Percentiles rank a stretch among this genome's conserved stretches.
Conservation (phyloP, 2,888 invertebrate genomes). For the Parascotia fuliginaria region DNA sequence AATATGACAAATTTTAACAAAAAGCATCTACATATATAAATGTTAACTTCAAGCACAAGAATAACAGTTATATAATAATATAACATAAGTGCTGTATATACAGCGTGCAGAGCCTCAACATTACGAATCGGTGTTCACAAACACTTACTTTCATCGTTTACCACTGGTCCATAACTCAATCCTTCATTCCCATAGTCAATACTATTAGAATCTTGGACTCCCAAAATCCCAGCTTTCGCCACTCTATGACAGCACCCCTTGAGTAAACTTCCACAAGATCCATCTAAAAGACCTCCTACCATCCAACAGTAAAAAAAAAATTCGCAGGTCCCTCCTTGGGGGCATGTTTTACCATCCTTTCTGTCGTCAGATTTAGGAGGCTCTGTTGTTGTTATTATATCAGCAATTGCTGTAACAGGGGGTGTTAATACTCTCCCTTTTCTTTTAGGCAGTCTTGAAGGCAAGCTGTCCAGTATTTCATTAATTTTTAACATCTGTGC, state of each 20-base stretch:
- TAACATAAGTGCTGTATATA: conserved; percentile 24
- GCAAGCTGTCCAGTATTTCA: conserved; percentile 67
- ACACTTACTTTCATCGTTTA: conserved; percentile 92
- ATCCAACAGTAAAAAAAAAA: conserved; percentile 97
- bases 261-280: conserved; percentile 92
- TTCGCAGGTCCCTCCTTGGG: conserved; percentile 93
- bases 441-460: conserved; percentile 49
- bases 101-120: conserved; percentile 39
- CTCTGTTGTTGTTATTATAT: conserved; percentile 24
- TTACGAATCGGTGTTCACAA: conserved; percentile 54
- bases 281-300: conserved; percentile 94
- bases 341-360: conserved; percentile 85
- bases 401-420: conserved; percentile 4
- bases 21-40: background rate
- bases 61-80: background rate
- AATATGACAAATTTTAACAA: conserved; percentile 3
- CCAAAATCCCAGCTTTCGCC: conserved; percentile 88
- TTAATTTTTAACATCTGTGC: conserved; percentile 73
- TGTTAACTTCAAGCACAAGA: no score
- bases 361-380: conserved; percentile 41
- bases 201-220: conserved; percentile 88
- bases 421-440: conserved; percentile 59
- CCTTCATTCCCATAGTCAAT: conserved; percentile 87
- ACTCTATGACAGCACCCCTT: conserved; percentile 95
- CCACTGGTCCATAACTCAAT: conserved; percentile 90